A percentile compares a stretch with the other conserved stretches of the same genome.
These are phyloP conservation scores for Elephantulus edwardii DNA, from an alignment of 2,113 vertebrate species.

Conservation along the genomic window DNA sequence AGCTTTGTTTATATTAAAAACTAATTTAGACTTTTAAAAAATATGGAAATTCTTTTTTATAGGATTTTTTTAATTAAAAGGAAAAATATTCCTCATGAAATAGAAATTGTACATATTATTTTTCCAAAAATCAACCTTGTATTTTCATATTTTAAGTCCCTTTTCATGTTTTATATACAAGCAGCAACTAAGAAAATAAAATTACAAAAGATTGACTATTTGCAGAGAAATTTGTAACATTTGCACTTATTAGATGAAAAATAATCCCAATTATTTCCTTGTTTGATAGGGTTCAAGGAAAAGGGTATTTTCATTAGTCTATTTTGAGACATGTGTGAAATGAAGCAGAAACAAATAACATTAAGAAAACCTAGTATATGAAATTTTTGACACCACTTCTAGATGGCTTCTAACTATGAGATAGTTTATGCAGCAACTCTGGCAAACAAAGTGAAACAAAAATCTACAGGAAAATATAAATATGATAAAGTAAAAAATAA, in stretches of 20 bases:
- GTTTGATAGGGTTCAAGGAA: background rate
- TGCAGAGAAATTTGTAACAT: conserved; percentile 52
- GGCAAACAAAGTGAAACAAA: background rate
- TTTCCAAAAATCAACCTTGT: background rate
- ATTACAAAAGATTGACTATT: conserved; percentile 2
- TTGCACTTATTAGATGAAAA: background rate
- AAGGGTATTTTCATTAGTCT: conserved; percentile 12
- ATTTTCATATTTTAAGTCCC: too few relatives aligned
- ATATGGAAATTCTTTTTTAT: background rate
- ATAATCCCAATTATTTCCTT: background rate
- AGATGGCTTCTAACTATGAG: background rate
- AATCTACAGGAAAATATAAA: background rate
- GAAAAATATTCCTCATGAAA: conserved; percentile 6
- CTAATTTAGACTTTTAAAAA: conserved; percentile 30
- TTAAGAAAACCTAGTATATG: background rate
- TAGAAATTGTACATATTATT: background rate
- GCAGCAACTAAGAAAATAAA: conserved; percentile 53
- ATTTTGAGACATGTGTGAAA: background rate
- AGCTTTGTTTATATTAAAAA: background rate
- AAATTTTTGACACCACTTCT: conserved; percentile 25
- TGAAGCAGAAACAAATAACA: background rate
- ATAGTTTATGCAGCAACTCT: conserved; percentile 21
- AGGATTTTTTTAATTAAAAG: conserved; percentile 31
- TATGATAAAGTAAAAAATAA: background rate
- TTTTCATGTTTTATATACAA: conserved; percentile 10